Evolutionary conservation across 2,888 invertebrate species (phyloP), one percentile per base, ranked within the genome.

Genomic region (Synanthedon andrenaeformis): DNA sequence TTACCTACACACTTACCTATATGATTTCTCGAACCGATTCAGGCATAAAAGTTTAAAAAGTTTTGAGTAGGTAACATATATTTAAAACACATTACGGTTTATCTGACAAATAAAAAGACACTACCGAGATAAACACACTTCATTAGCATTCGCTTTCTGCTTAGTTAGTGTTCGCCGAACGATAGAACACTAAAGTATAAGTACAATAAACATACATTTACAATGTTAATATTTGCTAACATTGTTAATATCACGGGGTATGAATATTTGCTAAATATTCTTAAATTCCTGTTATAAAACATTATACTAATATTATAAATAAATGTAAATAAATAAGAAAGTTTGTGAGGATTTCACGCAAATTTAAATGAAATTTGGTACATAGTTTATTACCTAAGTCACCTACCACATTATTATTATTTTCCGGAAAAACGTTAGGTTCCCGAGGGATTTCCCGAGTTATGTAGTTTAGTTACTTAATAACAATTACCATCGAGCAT

Each of bases 1-100:
- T 6, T 35, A 35, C 5, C 2, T 1, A 28, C 6, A 28, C 28
- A 35, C 35, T 2, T 35, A 23, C 5, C 23, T 23, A 23, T 23
- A 23, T 35, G 35, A 35, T 35, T 35, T 8, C 35, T 35, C 10
- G 10, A 35, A 35, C 35, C 3, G 35, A 35, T 8, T 35, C 35
- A 8, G 35, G 10, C 35, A 35, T 35, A 35, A 35, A 35, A 35
- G 10, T 35, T 69, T 71, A 63, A 65, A 67, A 68, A 67, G 61
- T 65, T 61, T n/a, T 45, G 45, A 13, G 45, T 45, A 45, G 13
- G 66, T n/a, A 65, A 69, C 68, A 67, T 76, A 76, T 74, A 71
- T 72, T 67, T 66, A 64, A 74, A 76, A 74, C 67, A 74, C 74
- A 76, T 77, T 74, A 75, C 72, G 64, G 63, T 65, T 72, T 76